Base-by-base conservation (phyloP, 2,888 invertebrate species). In the Apotomis turbidana region DNA sequence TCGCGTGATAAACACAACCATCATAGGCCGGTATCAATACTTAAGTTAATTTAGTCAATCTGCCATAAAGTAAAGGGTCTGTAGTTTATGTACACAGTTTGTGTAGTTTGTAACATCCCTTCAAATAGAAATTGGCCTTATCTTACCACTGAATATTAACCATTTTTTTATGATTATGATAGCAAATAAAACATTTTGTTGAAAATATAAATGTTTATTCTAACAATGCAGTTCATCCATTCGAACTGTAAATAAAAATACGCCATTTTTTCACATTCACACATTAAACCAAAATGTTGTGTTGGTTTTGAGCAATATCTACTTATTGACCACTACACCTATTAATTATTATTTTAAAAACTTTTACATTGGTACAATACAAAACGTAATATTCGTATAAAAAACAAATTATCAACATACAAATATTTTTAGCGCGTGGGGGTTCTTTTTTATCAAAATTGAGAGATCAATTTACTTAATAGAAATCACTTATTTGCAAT, bases 121-220 rank as follows among this genome's bases (percentile, higher is more conserved):
- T 15, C 15, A 15, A 15, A 15, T 15, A 15, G 0, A 15, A 15
- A 15, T 15, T 15, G 15, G 15, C 15, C 15, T 15, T 15, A 15
- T 15, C 15, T 15, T 15, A 15, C 15, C 15, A 15, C 15, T 15
- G 15, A 15, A 15, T 15, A 15, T 15, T 15, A 15, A 15, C 15
- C 15, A 15, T 15, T 15, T 15, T 15, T 15, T 15, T 27, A 27
- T 27, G 27, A 41, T 12, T 41, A 54, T 44, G 10, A 41, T 41
- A 6, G 38, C 9, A 59, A 71, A 61, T 41, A 61, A 71, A 68
- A 57, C 10, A 51, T 36, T 9, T 4, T 44, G 15, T 57, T 27
- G 61, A 67, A 71, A 68, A 62, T 68, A 71, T 62, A 68, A 61
- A 61, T 27, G 71, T 71, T 71, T 71, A 71, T 71, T 71, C 55